phyloP scores from a whole-genome alignment of 2,888 invertebrate genomes.

The Allolobophora icterica region DNA sequence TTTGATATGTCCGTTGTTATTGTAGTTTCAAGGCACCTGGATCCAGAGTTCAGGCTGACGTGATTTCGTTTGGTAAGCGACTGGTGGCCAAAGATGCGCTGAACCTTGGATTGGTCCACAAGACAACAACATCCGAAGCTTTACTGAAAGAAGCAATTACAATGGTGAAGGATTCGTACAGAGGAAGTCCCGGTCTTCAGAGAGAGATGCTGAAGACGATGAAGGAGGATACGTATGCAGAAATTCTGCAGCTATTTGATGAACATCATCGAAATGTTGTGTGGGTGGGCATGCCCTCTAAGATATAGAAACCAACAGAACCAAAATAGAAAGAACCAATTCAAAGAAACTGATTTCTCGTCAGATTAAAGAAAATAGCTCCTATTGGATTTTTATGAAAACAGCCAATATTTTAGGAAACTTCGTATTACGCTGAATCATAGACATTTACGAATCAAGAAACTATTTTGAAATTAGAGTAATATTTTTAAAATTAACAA shows the following conservation, averaged over 20 bases:
- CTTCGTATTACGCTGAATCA: too few species aligned
- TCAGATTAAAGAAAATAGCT: not conserved
- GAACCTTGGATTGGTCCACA: constrained; percentile 30
- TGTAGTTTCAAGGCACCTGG: constrained; percentile 24
- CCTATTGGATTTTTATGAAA: too few species aligned
- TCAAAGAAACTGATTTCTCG: too few species aligned
- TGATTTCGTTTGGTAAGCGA: constrained; percentile 29
- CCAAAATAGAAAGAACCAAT: not conserved
- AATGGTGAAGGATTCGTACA: not conserved
- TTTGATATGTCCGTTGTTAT: not conserved
- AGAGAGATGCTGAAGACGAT: not conserved
- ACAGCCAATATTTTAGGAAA: too few species aligned
- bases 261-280: not conserved
- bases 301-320: not conserved
- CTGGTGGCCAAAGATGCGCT: constrained; percentile 30
- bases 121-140: not conserved
- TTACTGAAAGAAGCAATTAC: not conserved
- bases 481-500: too few species aligned
- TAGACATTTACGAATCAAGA: too few species aligned
- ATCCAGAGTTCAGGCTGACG: not conserved
- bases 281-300: not conserved
- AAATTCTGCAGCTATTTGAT: not conserved
- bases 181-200: not conserved
- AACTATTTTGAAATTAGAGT: too few species aligned
- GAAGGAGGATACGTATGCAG: not conserved